phyloP scores from a whole-genome alignment of 2,113 vertebrate species.

The Climacteris rufus region DNA sequence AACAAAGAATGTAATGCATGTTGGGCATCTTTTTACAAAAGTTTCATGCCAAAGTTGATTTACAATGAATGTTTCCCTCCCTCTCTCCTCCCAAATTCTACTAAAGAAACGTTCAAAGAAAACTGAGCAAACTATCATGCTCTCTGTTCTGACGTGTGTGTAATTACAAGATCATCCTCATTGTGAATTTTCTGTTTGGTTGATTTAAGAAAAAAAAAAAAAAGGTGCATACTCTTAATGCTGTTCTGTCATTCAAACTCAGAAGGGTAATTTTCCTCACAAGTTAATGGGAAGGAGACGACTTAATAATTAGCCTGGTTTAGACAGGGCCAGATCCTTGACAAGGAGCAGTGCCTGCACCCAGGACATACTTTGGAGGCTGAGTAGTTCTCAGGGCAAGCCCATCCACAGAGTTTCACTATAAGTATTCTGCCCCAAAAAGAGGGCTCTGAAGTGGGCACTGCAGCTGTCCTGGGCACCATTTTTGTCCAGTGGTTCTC shows the following conservation, averaged over 20 bases:
- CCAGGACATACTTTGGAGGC: not conserved
- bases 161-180: conserved; percentile 53
- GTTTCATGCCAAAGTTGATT: conserved; percentile 52
- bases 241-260: conserved; percentile 8
- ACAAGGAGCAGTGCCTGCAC: not conserved
- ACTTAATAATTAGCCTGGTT: not conserved
- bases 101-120: not conserved
- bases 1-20: conserved; percentile 66
- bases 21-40: conserved; percentile 61
- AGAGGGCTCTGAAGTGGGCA: not conserved
- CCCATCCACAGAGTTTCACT: not conserved
- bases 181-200: conserved; percentile 18
- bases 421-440: not conserved
- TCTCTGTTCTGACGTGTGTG: not conserved
- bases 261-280: conserved; percentile 16
- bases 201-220: conserved; percentile 18
- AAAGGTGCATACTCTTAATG: not conserved
- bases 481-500: not conserved
- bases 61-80: conserved; percentile 14
- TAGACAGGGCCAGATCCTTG: not conserved
- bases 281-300: not conserved
- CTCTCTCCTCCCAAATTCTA: not conserved
- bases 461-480: not conserved
- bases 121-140: not conserved
- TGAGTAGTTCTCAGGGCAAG: not conserved